A percentile compares a stretch with the other conserved stretches of the same genome.
Evolutionary conservation across 1,140 invertebrate species (phyloP).

Genomic region (Hylaeus anthracinus): DNA sequence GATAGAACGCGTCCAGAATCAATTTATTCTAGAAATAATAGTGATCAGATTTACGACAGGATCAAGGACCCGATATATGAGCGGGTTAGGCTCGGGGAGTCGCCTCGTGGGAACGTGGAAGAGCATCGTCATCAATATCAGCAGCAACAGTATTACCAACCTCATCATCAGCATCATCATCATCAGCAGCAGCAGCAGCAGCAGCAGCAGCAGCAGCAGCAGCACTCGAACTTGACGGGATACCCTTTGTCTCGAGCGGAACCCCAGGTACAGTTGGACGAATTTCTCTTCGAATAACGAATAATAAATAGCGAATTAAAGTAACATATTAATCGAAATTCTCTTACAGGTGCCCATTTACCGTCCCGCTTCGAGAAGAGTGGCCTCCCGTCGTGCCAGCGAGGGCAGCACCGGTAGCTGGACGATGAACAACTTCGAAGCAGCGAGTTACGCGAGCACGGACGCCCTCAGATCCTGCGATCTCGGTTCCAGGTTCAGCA

Average conservation of each 20-base stretch:
- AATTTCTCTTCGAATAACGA: no score
- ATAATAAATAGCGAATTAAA: no score
- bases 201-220: conserved; percentile 5
- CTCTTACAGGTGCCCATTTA: conserved; percentile 69
- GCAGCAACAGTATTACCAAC: conserved; percentile 26
- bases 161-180: conserved; percentile 63
- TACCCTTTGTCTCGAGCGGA: conserved; percentile 78
- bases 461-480: conserved; percentile 69
- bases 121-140: conserved; percentile 68
- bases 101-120: conserved; percentile 57
- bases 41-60: conserved; percentile 77
- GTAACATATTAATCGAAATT: no score
- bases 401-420: conserved; percentile 79
- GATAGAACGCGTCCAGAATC: conserved; percentile 66
- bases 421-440: conserved; percentile 75
- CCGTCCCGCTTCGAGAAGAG: conserved; percentile 73
- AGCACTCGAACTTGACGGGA: conserved; percentile 33
- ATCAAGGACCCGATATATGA: conserved; percentile 78
- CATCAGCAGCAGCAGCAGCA: conserved; percentile 9
- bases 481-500: conserved; percentile 75
- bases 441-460: conserved; percentile 72
- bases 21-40: conserved; percentile 66
- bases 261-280: conserved; percentile 75
- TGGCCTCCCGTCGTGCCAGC: conserved; percentile 78
- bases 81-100: conserved; percentile 69